A percentile compares a stretch with the other conserved stretches of the same genome.
Evolutionary conservation across 2,113 vertebrate species (phyloP).

Genomic region (Pachypanchax playfairii): DNA sequence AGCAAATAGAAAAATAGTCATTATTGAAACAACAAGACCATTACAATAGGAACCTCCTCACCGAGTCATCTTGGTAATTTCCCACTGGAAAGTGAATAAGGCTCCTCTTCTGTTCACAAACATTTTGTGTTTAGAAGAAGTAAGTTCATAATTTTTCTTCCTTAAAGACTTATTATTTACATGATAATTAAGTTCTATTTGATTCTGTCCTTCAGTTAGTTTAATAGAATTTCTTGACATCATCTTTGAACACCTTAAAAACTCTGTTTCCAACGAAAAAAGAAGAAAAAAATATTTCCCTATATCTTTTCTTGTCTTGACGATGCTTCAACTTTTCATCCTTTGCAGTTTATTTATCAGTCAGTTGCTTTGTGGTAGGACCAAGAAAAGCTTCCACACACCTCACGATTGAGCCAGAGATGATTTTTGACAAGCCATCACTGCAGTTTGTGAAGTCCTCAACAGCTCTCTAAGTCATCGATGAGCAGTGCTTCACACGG

Average conservation of each 20-base stretch:
- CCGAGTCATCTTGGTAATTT: constrained; percentile 50
- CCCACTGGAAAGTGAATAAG: constrained; percentile 69
- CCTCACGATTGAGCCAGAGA: constrained; percentile 33
- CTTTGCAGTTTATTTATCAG: constrained; percentile 34
- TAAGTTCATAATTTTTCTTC: constrained; percentile 64
- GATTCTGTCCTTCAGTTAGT: constrained; percentile 64
- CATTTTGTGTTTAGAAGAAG: constrained; percentile 76
- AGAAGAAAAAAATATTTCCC: constrained; percentile 19
- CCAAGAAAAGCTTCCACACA: constrained; percentile 20
- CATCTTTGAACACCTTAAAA: constrained; percentile 70
- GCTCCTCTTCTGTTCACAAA: constrained; percentile 75
- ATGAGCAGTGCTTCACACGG: constrained; percentile 12
- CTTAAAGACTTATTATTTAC: constrained; percentile 80
- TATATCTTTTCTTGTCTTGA: constrained; percentile 32
- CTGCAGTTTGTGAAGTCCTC: constrained; percentile 37
- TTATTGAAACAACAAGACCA: constrained; percentile 76
- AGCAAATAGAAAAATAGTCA: constrained; percentile 83
- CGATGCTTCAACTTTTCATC: constrained; percentile 31
- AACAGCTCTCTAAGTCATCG: constrained; percentile 35
- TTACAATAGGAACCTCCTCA: constrained; percentile 51
- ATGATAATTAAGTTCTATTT: constrained; percentile 80
- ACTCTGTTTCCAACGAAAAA: constrained; percentile 35
- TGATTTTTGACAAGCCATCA: constrained; percentile 47
- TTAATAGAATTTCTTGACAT: constrained; percentile 75
- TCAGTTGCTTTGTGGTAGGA: constrained; percentile 27